A percentile compares a stretch with the other conserved stretches of the same genome.
Evolutionary conservation across 2,113 vertebrate species (phyloP).

Genomic region (Prochilodus magdalenae): DNA sequence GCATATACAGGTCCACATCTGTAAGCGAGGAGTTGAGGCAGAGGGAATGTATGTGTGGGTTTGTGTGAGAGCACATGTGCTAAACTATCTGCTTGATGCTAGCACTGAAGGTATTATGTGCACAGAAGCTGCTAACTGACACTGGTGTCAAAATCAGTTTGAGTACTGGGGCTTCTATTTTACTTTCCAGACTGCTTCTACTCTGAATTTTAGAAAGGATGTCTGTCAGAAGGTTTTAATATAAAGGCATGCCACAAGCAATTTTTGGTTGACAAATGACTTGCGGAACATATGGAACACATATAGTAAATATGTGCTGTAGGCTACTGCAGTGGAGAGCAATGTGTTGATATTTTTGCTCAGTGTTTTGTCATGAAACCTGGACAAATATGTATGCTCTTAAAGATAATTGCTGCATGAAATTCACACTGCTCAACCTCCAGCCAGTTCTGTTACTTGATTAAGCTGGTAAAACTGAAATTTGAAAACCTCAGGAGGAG

Average conservation of each 20-base stretch:
- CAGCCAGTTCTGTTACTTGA: neutral
- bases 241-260: neutral
- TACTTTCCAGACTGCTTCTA: neutral
- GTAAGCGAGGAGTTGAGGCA: constrained; percentile 36
- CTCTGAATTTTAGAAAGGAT: constrained; percentile 3
- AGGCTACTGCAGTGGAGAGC: neutral
- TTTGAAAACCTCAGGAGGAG: neutral
- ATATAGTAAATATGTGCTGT: neutral
- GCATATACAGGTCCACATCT: constrained; percentile 51
- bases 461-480: too few species aligned
- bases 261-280: neutral
- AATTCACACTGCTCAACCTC: neutral
- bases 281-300: neutral
- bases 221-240: neutral
- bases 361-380: neutral
- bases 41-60: constrained; percentile 24
- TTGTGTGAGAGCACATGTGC: constrained; percentile 3
- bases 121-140: constrained; percentile 5
- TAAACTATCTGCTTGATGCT: neutral
- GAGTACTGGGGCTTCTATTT: neutral
- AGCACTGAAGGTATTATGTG: neutral
- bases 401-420: neutral
- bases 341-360: neutral
- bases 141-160: neutral
- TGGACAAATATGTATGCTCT: neutral